Evolutionary conservation across 2,888 invertebrate genomes (phyloP), one percentile per base, ranked within the genome.

Genomic region (Ormyrus thymus): DNA sequence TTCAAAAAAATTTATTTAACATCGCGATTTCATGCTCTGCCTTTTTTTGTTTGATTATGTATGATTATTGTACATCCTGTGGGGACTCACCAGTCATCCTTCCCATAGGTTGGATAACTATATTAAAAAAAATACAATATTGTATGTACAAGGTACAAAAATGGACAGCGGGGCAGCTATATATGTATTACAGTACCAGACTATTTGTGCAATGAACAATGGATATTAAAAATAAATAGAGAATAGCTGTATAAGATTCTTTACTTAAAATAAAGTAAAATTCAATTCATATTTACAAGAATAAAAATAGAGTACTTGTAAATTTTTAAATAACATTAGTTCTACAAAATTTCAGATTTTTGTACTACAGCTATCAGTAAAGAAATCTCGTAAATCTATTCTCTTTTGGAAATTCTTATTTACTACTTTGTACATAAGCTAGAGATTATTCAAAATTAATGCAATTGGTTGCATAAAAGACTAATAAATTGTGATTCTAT

Each of bases 31-130:
- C 81, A 81, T 81, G 81, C 81, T 76, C 58, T 78, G 73, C 68
- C 74, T 73, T 61, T 11, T 66, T 66, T 76, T 73, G 61, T 45
- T 78, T 81, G 46, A 70, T 29, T 75, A 76, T 76, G 72, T 75
- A 78, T 81, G 59, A 55, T 79, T 85, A 87, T 85, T 86, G 85
- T 86, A 87, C 86, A 86, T 86, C 85, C 84, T 86, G 85, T 86
- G 86, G 85, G 85, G 86, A 91, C 92, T 92, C 91, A 92, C 92
- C 92, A 92, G 89, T 92, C 92, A 89, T 92, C 92, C 91, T 92
- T 92, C 89, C 91, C 92, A 90, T 92, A 92, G 87, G 91, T 90
- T 87, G 92, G 92, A 91, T 92, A 92, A 91, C 92, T 92, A 90
- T 87, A 89, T 86, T 85, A 87, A 88, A 87, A 85, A 84, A 87